phyloP scores from a whole-genome alignment of 1,140 invertebrate species.

The Magallana gigas region DNA sequence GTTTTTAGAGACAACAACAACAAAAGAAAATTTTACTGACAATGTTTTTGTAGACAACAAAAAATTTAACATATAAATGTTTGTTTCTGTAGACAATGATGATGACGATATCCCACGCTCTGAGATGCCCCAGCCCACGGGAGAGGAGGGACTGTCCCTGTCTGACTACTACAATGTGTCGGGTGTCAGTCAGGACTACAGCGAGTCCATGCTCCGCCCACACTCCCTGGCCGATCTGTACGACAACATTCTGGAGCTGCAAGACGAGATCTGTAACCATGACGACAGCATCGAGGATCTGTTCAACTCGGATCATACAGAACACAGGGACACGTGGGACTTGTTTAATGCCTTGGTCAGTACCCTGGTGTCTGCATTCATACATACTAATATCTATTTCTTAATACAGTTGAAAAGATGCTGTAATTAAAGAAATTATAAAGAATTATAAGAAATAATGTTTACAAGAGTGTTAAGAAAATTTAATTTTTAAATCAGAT shows the following conservation, averaged over 20 bases:
- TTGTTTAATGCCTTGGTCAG: slow-evolving; percentile 56
- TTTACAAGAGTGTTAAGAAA: background rate
- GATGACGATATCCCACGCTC: background rate
- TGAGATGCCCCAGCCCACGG: background rate
- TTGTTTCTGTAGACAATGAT: slow-evolving; percentile 12
- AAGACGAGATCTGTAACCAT: slow-evolving; percentile 68
- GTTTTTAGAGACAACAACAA: too few species aligned
- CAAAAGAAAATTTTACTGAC: too few species aligned
- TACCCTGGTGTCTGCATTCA: background rate
- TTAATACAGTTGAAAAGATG: background rate
- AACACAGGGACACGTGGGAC: slow-evolving; percentile 60
- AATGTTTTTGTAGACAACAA: too few species aligned
- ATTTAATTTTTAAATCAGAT: background rate
- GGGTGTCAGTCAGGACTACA: background rate
- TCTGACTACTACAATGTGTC: slow-evolving; percentile 32
- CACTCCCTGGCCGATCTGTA: slow-evolving; percentile 69
- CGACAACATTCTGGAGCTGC: slow-evolving; percentile 70
- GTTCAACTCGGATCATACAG: slow-evolving; percentile 64
- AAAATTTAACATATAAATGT: background rate
- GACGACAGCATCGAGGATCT: slow-evolving; percentile 70
- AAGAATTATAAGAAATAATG: background rate
- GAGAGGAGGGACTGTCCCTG: slow-evolving; percentile 43
- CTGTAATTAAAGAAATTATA: too few species aligned
- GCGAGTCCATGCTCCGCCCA: background rate
- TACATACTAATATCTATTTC: background rate